phyloP scores from a whole-genome alignment of 1,140 invertebrate species.

The Zaprionus vittiger region DNA sequence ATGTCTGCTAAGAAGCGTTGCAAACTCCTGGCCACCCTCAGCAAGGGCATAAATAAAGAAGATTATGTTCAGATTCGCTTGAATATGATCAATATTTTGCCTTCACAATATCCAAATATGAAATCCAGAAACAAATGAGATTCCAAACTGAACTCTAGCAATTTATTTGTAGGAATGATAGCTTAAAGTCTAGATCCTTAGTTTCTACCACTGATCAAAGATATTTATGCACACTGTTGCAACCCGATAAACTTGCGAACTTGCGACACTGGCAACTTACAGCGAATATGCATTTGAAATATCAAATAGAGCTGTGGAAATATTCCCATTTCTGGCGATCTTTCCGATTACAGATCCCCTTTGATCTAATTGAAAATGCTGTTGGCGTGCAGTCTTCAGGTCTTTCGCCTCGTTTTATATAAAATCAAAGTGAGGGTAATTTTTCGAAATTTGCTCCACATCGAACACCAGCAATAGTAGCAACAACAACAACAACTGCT shows the following conservation, averaged over 20 bases:
- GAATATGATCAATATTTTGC: no score
- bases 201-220: background rate
- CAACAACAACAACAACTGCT: constrained; percentile 24
- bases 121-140: no score
- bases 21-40: no score
- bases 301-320: background rate
- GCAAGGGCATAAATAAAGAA: no score
- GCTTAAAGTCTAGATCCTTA: background rate
- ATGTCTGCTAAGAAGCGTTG: no score
- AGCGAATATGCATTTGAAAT: background rate
- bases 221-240: background rate
- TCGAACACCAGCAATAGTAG: background rate
- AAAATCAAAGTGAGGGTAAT: constrained; percentile 16
- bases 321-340: background rate
- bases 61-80: no score
- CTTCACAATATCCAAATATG: no score
- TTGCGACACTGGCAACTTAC: background rate
- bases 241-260: background rate
- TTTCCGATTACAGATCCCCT: background rate
- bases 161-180: no score
- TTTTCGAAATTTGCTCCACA: constrained; percentile 36
- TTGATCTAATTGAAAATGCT: constrained; percentile 47
- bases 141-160: no score
- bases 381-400: constrained; percentile 13
- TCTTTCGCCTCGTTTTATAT: background rate